Base-by-base conservation (phyloP, 2,888 invertebrate species). In the Epirrhoe tristata region DNA sequence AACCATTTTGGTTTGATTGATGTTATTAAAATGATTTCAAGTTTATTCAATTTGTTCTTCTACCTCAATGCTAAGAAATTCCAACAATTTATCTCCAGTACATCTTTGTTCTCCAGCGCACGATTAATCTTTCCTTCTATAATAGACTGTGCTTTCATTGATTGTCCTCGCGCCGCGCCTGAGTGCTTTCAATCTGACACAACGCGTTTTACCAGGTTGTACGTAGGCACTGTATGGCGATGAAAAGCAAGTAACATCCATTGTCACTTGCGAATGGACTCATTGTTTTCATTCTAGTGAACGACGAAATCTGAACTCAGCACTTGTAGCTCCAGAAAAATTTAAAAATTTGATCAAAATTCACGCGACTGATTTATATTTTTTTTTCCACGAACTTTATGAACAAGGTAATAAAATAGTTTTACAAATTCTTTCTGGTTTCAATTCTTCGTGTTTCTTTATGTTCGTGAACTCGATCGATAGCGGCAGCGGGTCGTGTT, bases 251-350 rank as follows among this genome's bases (percentile, higher is more conserved):
- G 64, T 52, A 61, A 76, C 65, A 70, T 71, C 78, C 79, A 79
- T 82, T 83, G 80, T 83, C 84, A 87, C 83, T 80, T 85, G 83
- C 80, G 77, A 81, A 82, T 79, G 78, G 73, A 77, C 75, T 79
- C 83, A 87, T 88, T 90, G 87, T 89, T 90, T 83, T 83, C 83
- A 83, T 88, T 87, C 84, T 82, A 73, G 72, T 69, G 73, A 62
- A 31, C 74, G 72, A 77, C 77, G 89, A 85, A 89, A 90, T 75
- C 66, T 73, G 89, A 90, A 83, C 81, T 77, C 70, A 75, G 76
- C 80, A 84, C 77, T 86, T 86, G 86, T 78, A 85, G 84, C 79
- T 77, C 78, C 73, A n/a, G n/a, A n/a, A n/a, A n/a, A n/a, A n/a
- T n/a, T n/a, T 71, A 69, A 78, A 69, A 75, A 77, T 75, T 76